These are phyloP conservation scores for Perizoma affinitatum DNA, from an alignment of 2,888 invertebrate species.

Conservation along the genomic window DNA sequence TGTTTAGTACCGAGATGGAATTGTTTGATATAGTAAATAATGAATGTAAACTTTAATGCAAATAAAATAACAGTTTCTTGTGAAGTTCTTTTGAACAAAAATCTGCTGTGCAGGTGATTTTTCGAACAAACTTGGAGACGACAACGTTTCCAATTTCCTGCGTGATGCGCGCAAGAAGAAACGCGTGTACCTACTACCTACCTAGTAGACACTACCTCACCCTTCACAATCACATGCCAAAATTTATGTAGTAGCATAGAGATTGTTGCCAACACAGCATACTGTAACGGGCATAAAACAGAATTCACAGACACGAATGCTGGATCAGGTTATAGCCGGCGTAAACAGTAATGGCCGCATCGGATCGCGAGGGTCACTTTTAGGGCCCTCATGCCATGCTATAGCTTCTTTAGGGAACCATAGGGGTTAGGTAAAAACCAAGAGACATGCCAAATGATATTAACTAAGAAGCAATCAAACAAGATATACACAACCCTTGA, in stretches of 20 bases:
- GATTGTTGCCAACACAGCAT: constrained; percentile 21
- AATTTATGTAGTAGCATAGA: neutral
- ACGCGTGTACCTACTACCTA: no score
- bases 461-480: neutral
- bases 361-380: constrained; percentile 40
- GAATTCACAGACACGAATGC: constrained; percentile 50
- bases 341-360: constrained; percentile 53
- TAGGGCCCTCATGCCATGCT: constrained; percentile 23
- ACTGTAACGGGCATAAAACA: constrained; percentile 24
- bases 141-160: no score
- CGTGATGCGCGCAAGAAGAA: no score
- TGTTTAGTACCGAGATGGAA: neutral
- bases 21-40: neutral
- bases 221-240: constrained; percentile 5
- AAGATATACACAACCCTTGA: no score
- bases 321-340: constrained; percentile 52
- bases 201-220: neutral
- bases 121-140: no score
- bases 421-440: constrained; percentile 7
- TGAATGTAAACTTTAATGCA: neutral
- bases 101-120: no score
- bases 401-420: constrained; percentile 22
- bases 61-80: no score
- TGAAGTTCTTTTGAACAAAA: no score
- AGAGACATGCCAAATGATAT: no score